phyloP scores from a whole-genome alignment of 2,888 invertebrate genomes.

The Ligdia adustata region DNA sequence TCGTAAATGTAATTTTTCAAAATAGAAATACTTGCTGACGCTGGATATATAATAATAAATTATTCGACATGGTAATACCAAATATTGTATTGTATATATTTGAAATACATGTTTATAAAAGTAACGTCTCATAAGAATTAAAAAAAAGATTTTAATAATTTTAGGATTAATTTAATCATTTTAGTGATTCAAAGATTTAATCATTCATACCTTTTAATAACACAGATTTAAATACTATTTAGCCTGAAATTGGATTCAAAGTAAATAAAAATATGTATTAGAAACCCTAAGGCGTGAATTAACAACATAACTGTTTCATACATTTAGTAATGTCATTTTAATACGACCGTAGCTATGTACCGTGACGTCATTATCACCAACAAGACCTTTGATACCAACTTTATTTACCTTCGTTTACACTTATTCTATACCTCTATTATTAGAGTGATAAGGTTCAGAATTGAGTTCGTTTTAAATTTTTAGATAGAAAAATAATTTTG shows the following conservation, averaged over 20 bases:
- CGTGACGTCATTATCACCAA: constrained; percentile 77
- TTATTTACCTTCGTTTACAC: neutral
- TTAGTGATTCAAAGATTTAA: too few relatives aligned
- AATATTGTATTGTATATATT: too few relatives aligned
- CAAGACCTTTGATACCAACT: constrained; percentile 21
- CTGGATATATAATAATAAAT: too few relatives aligned
- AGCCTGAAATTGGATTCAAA: constrained; percentile 40
- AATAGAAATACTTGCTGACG: too few relatives aligned
- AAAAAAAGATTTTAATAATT: too few relatives aligned
- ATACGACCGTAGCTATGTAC: constrained; percentile 64
- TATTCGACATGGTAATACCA: too few relatives aligned
- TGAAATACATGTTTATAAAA: too few relatives aligned
- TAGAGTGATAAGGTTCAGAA: constrained; percentile 34
- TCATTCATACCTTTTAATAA: too few relatives aligned
- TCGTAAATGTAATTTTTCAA: too few relatives aligned
- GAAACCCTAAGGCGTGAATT: constrained; percentile 65
- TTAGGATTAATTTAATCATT: too few relatives aligned
- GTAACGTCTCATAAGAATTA: too few relatives aligned
- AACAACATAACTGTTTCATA: constrained; percentile 65
- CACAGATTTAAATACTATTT: too few relatives aligned
- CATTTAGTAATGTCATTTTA: constrained; percentile 79
- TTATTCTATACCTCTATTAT: constrained; percentile 6
- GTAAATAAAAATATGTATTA: constrained; percentile 51
- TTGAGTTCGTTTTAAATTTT: constrained; percentile 17
- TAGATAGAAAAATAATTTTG: constrained; percentile 15